phyloP scores from a whole-genome alignment of 2,797 vertebrate species.

The Sitta carolinensis region DNA sequence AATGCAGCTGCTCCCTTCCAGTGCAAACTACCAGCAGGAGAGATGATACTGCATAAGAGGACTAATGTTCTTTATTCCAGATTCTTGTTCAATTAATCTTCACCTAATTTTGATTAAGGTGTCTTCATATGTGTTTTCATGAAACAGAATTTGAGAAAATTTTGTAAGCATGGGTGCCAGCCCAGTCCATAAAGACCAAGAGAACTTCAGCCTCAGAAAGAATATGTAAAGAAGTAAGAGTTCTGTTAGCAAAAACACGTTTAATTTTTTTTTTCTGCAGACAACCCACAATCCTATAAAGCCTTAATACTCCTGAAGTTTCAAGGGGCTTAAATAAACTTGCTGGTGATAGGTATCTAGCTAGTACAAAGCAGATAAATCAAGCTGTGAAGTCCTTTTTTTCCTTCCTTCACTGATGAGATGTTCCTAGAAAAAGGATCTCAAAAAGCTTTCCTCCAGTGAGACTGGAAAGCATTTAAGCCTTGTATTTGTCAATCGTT shows the following conservation, averaged over 20 bases:
- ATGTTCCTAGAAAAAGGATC: neutral
- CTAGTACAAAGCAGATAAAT: neutral
- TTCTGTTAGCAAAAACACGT: neutral
- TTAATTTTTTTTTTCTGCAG: neutral
- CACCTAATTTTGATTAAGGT: neutral
- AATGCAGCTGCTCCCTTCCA: neutral
- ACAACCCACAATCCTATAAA: neutral
- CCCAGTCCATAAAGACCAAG: neutral
- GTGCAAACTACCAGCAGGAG: neutral
- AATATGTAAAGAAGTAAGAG: neutral
- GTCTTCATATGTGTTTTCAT: neutral
- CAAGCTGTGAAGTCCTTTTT: neutral
- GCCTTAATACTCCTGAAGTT: neutral
- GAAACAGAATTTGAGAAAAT: neutral
- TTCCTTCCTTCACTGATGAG: neutral
- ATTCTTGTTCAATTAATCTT: neutral
- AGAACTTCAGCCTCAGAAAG: neutral
- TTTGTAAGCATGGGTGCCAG: neutral
- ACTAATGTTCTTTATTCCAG: neutral
- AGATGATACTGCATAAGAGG: neutral
- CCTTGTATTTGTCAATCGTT: neutral
- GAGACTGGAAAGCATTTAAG: neutral
- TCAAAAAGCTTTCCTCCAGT: neutral
- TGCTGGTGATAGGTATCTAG: neutral
- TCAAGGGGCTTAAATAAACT: neutral